Base-by-base conservation (phyloP, 2,797 vertebrate genomes). In the Platyrinchus mystaceus region DNA sequence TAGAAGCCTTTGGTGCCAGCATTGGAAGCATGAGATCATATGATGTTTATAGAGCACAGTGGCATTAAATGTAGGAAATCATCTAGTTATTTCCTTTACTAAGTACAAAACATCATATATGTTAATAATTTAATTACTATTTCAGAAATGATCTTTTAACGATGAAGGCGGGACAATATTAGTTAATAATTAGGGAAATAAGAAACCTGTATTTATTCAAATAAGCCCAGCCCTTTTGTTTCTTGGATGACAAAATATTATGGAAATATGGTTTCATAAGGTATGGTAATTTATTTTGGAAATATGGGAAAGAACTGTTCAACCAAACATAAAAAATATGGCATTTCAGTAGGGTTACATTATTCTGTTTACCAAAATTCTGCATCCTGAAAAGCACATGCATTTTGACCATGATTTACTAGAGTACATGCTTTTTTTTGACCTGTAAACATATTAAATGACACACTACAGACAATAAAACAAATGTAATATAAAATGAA, bases 41-140 rank as follows among this genome's bases (percentile, higher is more conserved):
- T n/a, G 28, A 79, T 77, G 63, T 89, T 93, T 95, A 93, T 84
- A 94, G 89, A 84, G 18, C 30, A 91, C 83, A 94, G 75, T 74
- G 78, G 34, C 67, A 93, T 58, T 52, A 94, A 93, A 80, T 82
- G 15, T 79, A 95, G 88, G 80, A 97, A 95, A 94, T 76, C n/a
- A 77, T 83, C 85, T 93, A 58, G 49, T 71, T 96, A 89, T 96
- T 97, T 98, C 95, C 95, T 95, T 95, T 95, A 93, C 69, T 84
- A 94, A 93, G 70, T 80, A 90, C 19, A 93, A 96, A 95, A 58
- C 7, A 15, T 76, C 94, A 34, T 90, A 95, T 94, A 97, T 97
- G 75, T 96, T 97, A 97, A 67, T 96, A 27, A 95, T 87, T 97
- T 97, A 96, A 97, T 97, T 97, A 96, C 88, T 28, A 97, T 92